Evolutionary conservation across 2,797 vertebrate species (phyloP), one percentile per base, ranked within the genome.

Genomic region (Falco novaeseelandiae): DNA sequence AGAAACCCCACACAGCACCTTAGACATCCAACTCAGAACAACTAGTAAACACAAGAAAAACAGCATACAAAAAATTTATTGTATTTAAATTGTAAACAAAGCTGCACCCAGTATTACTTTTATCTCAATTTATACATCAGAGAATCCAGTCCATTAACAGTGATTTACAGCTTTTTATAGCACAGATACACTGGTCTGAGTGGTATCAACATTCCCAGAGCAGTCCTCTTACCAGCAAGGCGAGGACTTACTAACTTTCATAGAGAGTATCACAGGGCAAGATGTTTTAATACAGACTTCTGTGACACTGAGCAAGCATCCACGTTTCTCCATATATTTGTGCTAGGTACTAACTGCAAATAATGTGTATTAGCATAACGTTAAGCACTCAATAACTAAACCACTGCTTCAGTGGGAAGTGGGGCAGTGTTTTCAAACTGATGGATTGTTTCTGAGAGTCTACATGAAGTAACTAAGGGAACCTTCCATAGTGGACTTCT

Each of bases 1-100:
- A 6, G 46, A 66, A 13, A 7, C 0, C 8, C 13, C 14, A 2
- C 23, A 7, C 8, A 21, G 1, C 23, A 34, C 73, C 23, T 49
- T 67, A 48, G 83, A 70, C 15, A 58, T 20, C 8, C 16, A 58
- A 55, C 36, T 66, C 2, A 5, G 76, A 88, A 76, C 36, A 65
- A 49, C 5, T 14, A 81, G 51, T 9, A 46, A 87, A 73, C 15
- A 72, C 25, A n/a, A 88, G 42, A 27, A 55, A 58, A 78, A 40
- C 5, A 74, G 8, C 23, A 44, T 1, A 38, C 17, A 13, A 55
- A 69, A 8, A 7, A 2, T 2, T 44, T 18, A 6, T 3, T 14
- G 32, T 12, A 29, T 32, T 88, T 55, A 72, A 51, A 25, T 5
- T 58, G 30, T 34, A 80, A 92, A 65, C 65, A 67, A 65, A 76